phyloP scores from a whole-genome alignment of 2,888 invertebrate species.

The Platycheirus rosarum region DNA sequence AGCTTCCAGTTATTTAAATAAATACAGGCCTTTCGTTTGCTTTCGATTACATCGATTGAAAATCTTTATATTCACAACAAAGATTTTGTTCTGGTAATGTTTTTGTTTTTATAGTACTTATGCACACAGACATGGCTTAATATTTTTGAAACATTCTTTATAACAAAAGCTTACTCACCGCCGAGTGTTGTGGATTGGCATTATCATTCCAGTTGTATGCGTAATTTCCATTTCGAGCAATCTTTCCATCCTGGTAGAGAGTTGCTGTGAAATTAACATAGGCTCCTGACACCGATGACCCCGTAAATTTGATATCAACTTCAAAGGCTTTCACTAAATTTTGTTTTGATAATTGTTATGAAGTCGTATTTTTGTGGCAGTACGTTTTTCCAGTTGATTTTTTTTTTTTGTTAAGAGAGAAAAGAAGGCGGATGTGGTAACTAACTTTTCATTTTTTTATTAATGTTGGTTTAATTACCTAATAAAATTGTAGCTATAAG shows the following conservation, averaged over 20 bases:
- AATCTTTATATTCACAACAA: not conserved
- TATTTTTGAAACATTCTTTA: constrained; percentile 9
- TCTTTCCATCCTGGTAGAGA: constrained; percentile 76
- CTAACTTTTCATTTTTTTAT: not conserved
- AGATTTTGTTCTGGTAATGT: constrained; percentile 37
- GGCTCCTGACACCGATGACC: constrained; percentile 89
- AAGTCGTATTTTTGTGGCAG: constrained; percentile 6
- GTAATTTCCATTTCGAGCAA: constrained; percentile 83
- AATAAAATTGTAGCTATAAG: constrained; percentile 37
- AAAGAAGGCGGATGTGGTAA: constrained; percentile 65
- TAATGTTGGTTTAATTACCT: constrained; percentile 43
- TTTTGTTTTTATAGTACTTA: not conserved
- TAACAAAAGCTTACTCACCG: constrained; percentile 75
- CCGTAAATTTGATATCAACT: constrained; percentile 85
- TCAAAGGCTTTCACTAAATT: constrained; percentile 78
- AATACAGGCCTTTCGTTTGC: not conserved
- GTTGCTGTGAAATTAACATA: constrained; percentile 86
- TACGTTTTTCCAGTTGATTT: constrained; percentile 50
- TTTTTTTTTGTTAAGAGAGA: constrained; percentile 41
- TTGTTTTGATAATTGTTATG: not conserved
- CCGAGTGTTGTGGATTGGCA: constrained; percentile 77
- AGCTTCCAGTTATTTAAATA: not conserved
- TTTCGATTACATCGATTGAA: not conserved
- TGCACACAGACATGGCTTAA: not conserved
- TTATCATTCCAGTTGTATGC: constrained; percentile 86